Percentiles rank a stretch among this genome's conserved stretches.
Conservation (phyloP, 2,113 vertebrate genomes). For the Pomatorhinus ruficollis region DNA sequence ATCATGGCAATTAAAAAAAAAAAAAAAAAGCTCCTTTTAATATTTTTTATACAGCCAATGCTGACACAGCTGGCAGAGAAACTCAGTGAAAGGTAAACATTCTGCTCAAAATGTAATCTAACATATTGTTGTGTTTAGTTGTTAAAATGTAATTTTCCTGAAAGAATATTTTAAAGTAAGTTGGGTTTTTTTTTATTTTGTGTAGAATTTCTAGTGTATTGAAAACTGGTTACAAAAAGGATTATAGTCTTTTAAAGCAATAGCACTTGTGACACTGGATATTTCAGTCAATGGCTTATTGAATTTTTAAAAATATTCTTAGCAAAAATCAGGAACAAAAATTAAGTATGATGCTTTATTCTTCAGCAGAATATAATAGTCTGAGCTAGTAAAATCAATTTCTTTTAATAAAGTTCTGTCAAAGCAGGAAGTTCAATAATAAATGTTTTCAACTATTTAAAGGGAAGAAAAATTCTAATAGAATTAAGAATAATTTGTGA, state of each 20-base stretch:
- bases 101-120: conserved; percentile 43
- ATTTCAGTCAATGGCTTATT: conserved; percentile 4
- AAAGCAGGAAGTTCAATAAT: conserved; percentile 36
- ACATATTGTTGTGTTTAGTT: conserved; percentile 47
- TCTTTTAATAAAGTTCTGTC: conserved; percentile 27
- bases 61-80: conserved; percentile 66
- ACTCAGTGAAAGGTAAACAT: conserved; percentile 54
- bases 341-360: background rate
- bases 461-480: background rate
- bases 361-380: background rate
- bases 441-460: background rate
- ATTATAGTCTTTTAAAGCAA: background rate
- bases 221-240: background rate
- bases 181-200: background rate
- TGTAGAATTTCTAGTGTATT: background rate
- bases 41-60: conserved; percentile 43
- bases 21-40: conserved; percentile 48
- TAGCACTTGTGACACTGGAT: background rate
- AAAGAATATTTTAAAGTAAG: background rate
- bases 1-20: conserved; percentile 42
- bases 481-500: background rate
- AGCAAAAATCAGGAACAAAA: background rate
- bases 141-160: conserved; percentile 19
- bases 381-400: conserved; percentile 37
- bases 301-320: background rate